Evolutionary conservation across 2,888 invertebrate species (phyloP), one percentile per base, ranked within the genome.

Genomic region (Caenorhabditis japonica): DNA sequence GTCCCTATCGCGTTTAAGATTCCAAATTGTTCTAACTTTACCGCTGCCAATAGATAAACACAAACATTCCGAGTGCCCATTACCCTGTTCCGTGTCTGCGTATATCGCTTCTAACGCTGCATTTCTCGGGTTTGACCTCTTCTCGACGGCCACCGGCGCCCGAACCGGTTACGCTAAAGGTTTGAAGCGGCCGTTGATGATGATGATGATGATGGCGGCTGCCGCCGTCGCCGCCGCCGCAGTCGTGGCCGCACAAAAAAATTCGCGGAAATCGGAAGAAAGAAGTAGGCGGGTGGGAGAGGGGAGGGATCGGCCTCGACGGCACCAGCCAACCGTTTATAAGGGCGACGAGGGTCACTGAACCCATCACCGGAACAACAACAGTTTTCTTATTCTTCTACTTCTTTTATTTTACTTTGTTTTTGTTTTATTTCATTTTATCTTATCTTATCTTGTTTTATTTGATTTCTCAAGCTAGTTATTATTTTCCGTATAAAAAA

Each of bases 301-400:
- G 58, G 39, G 69, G 69, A 55, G 60, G 60, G 60, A 60, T 64
- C 64, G 64, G 55, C 58, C 47, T 69, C 53, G 44, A 44, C 36
- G 53, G 41, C 60, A 64, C 64, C 64, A 64, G 47, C 55, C 53
- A 53, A 60, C 60, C 58, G 69, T 69, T 69, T 69, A 69, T 43
- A 69, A 69, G 69, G 60, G 23, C 46, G 53, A 39, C 66, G 8
- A n/a, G 30, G 69, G 60, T 60, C 60, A 69, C 46, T 47, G 38
- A 38, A 59, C 30, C 52, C 68, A 59, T 25, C 59, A 66, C 25
- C 21, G 1, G 30, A 30, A 13, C 12, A 15, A 12, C 39, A 10
- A 34, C 39, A 34, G 25, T 33, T 27, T 15, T 12, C 53, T 38
- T 46, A 30, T 44, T 19, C 30, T 38, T 8, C 46, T 62, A 23